Evolutionary conservation across 2,888 invertebrate species (phyloP).

Genomic region (Chymomyza fuscimana): DNA sequence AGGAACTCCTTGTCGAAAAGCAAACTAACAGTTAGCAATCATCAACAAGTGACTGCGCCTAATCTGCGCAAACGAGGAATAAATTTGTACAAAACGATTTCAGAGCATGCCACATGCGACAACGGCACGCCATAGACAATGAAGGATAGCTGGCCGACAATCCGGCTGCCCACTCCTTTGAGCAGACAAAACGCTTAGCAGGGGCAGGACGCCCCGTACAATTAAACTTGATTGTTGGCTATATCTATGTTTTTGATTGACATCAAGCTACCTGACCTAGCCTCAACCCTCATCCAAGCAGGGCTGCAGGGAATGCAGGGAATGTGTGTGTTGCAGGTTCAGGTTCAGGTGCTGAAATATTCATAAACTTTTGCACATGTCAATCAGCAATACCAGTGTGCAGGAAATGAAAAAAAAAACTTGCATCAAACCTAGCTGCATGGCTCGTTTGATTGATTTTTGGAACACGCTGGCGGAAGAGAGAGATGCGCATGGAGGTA

Average conservation of each 20-base stretch:
- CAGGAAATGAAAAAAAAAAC: too few species aligned
- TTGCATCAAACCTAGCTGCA: background rate
- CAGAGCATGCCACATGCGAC: conserved; percentile 42
- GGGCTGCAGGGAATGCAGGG: background rate
- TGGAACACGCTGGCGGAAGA: background rate
- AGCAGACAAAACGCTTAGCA: conserved; percentile 29
- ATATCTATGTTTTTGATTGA: background rate
- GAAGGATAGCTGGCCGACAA: conserved; percentile 15
- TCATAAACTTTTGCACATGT: conserved; percentile 44
- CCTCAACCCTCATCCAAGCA: background rate
- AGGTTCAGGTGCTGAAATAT: conserved; percentile 54
- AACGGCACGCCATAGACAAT: conserved; percentile 33
- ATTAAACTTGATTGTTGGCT: conserved; percentile 2
- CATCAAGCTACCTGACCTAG: background rate
- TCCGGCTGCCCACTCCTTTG: background rate
- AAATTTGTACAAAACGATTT: conserved; percentile 45
- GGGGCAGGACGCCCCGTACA: conserved; percentile 9
- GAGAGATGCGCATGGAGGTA: background rate
- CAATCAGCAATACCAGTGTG: conserved; percentile 23
- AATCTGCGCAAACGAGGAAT: conserved; percentile 35
- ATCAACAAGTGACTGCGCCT: conserved; percentile 51
- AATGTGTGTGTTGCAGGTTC: conserved; percentile 1
- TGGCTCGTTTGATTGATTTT: conserved; percentile 51
- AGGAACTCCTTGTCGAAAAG: background rate
- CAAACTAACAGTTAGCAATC: background rate